Conservation (phyloP, 1,140 invertebrate genomes). For the Metaphire vulgaris region DNA sequence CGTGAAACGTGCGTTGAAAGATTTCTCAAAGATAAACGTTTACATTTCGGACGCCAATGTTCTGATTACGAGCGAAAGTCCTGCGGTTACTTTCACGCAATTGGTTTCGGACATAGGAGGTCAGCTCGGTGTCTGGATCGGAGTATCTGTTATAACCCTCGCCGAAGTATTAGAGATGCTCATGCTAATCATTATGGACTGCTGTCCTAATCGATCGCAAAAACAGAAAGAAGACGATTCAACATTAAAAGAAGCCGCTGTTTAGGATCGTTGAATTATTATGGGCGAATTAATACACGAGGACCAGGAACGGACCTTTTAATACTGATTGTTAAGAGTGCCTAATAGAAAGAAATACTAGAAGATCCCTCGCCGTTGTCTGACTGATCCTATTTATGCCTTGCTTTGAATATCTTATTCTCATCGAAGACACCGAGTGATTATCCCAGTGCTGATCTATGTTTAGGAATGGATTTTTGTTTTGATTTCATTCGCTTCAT, state of each 20-base stretch:
- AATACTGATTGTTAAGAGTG: too few species aligned
- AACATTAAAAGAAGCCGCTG: not conserved
- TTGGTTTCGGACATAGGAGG: slow-evolving; percentile 31
- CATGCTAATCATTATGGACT: not conserved
- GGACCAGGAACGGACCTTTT: too few species aligned
- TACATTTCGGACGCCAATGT: slow-evolving; percentile 29
- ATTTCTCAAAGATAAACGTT: slow-evolving; percentile 21
- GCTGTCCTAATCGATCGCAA: not conserved
- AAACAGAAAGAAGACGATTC: not conserved
- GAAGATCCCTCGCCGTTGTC: too few species aligned
- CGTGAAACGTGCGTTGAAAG: not conserved
- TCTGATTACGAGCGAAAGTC: slow-evolving; percentile 27
- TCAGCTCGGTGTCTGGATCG: slow-evolving; percentile 30
- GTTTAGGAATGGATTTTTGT: too few species aligned
- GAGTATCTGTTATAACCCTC: not conserved
- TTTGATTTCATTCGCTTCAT: too few species aligned
- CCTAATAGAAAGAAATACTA: too few species aligned
- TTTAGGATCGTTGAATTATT: not conserved
- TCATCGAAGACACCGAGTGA: too few species aligned
- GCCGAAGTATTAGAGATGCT: not conserved
- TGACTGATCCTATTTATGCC: too few species aligned
- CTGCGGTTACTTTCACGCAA: slow-evolving; percentile 20
- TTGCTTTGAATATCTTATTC: too few species aligned
- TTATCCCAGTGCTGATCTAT: too few species aligned
- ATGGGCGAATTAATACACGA: too few species aligned